Percentiles rank a stretch among this genome's conserved stretches.
phyloP scores from a whole-genome alignment of 2,113 vertebrate species.

The Bolborhynchus lineola region DNA sequence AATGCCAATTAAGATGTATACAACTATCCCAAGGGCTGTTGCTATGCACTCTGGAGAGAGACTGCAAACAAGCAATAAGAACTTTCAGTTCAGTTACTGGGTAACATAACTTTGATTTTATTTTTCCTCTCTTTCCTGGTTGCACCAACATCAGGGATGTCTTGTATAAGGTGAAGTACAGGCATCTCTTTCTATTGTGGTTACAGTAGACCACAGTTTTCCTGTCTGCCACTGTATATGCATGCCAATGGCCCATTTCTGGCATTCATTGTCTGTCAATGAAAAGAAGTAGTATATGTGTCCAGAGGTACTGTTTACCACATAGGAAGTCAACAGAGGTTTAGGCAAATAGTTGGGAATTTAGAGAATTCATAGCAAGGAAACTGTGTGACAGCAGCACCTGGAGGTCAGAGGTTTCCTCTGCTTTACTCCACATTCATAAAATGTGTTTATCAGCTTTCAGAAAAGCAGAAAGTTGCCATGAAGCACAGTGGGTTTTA shows the following conservation, averaged over 20 bases:
- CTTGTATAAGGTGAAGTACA: background rate
- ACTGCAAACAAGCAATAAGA: background rate
- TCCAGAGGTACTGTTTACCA: background rate
- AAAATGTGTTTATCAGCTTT: background rate
- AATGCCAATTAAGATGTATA: background rate
- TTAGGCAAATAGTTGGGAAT: background rate
- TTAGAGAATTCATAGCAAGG: background rate
- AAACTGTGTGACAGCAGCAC: slow-evolving; percentile 1
- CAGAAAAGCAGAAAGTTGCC: background rate
- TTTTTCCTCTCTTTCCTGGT: background rate
- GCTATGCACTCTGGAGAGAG: background rate
- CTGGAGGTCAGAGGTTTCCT: background rate
- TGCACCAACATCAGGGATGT: background rate
- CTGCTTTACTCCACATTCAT: background rate
- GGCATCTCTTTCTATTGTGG: background rate
- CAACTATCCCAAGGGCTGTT: background rate
- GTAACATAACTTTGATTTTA: background rate
- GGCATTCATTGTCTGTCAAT: background rate
- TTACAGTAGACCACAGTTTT: background rate
- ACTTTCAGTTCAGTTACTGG: background rate
- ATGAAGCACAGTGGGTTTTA: background rate
- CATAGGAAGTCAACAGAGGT: background rate
- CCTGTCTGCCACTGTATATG: background rate
- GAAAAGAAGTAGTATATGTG: background rate
- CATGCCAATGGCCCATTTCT: background rate